Base-by-base conservation (phyloP, 2,113 vertebrate genomes). In the Platichthys stellatus region DNA sequence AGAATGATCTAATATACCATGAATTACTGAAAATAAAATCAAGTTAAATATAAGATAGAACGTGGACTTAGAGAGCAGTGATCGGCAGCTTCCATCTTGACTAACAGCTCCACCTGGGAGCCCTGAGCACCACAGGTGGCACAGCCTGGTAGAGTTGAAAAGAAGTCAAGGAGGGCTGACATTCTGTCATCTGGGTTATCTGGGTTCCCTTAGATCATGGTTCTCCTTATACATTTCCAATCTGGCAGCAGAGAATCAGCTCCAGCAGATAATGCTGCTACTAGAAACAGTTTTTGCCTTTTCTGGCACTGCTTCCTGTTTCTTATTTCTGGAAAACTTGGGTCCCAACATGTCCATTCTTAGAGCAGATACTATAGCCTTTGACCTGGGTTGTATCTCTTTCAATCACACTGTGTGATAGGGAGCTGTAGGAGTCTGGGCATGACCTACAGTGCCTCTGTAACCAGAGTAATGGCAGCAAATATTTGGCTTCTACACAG, bases 141-240 rank as follows among this genome's bases (percentile, higher is more conserved):
- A 38, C 14, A 57, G 11, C 20, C 40, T 56, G 54, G 54, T 21
- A 47, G 56, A 49, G 26, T n/a, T 28, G 47, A 59, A 38, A 63
- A 24, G 9, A 58, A 63, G 43, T 61, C 21, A 68, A 67, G 45
- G 13, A 69, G 66, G 6, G 38, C 12, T 69, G 66, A 18, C 20
- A 17, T 13, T 18, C 24, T 21, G 23, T 63, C 65, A 56, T 31
- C 35, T 2, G 13, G 45, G 23, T 66, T 40, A 56, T 31, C 35
- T 2, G 18, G 45, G 23, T 66, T 40, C 65, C 28, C 10, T 70
- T 9, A 64, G n/a, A 78, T 59, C 31, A 47, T 59, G 2, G 4
- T 18, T 49, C 28, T 65, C 64, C 40, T n/a, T 43, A 18, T 72
- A 45, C 23, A 23, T 66, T 51, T 40, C 28, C 2, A 60, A 31